Evolutionary conservation across 2,888 invertebrate species (phyloP).

Genomic region (Sinohyriopsis cumingii): DNA sequence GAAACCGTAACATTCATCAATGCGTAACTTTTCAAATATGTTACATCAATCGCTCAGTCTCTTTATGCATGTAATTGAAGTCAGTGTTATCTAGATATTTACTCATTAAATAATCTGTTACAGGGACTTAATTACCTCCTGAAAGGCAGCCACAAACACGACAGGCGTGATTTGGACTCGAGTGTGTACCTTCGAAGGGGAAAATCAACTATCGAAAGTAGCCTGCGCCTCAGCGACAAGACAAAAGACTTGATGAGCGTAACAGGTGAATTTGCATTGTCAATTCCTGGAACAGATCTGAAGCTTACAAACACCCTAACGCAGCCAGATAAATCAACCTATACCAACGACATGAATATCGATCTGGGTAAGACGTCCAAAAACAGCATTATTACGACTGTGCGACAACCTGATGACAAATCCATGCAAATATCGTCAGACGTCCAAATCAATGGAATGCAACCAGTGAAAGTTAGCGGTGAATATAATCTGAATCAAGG

Average conservation of each 20-base stretch:
- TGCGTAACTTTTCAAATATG: too few species aligned
- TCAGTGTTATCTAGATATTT: too few species aligned
- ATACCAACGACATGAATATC: constrained; percentile 36
- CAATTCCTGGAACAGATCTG: constrained; percentile 48
- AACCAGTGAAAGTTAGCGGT: constrained; percentile 35
- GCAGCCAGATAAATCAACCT: constrained; percentile 37
- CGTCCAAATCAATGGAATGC: constrained; percentile 31
- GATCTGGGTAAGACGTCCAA: constrained; percentile 30
- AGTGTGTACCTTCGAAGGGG: constrained; percentile 34
- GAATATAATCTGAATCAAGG: constrained; percentile 31
- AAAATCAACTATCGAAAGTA: constrained; percentile 33
- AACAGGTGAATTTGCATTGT: constrained; percentile 39
- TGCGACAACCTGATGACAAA: constrained; percentile 23
- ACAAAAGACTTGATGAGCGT: constrained; percentile 35
- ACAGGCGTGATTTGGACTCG: constrained; percentile 37
- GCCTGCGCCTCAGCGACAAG: constrained; percentile 39
- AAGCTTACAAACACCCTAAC: constrained; percentile 38
- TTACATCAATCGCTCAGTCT: too few species aligned
- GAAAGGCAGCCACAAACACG: constrained; percentile 44
- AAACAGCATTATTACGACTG: constrained; percentile 34
- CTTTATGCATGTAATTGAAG: too few species aligned
- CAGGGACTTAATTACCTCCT: constrained; percentile 46
- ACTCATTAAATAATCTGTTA: constrained; percentile 5
- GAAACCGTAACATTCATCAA: too few species aligned
- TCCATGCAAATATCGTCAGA: constrained; percentile 36